Conservation (phyloP, 2,888 invertebrate genomes). For the Strigamia crassipes region DNA sequence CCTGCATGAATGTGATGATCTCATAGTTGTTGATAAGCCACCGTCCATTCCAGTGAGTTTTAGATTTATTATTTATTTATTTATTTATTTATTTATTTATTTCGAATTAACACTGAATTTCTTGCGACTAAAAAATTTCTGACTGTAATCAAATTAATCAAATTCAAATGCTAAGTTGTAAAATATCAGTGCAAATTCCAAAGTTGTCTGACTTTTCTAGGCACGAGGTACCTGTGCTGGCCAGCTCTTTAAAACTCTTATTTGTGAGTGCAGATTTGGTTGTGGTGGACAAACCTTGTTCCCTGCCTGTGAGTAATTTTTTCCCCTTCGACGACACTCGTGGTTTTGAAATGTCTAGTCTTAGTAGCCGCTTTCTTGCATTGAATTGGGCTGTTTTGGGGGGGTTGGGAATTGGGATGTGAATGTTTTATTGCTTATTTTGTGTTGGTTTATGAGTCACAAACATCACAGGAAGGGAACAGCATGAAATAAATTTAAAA, state of each 20-base stretch:
- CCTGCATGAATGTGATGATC: slow-evolving; percentile 96
- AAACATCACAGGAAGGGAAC: slow-evolving; percentile 34
- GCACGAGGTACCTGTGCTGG: slow-evolving; percentile 60
- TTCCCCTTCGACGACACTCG: neutral
- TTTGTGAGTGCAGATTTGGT: slow-evolving; percentile 60
- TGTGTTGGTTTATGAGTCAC: neutral
- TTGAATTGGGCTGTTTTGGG: neutral
- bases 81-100: neutral
- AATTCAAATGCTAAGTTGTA: neutral
- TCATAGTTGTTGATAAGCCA: slow-evolving; percentile 99
- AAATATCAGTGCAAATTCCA: neutral
- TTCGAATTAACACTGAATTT: too few species aligned
- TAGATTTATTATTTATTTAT: neutral
- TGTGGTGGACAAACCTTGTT: slow-evolving; percentile 61
- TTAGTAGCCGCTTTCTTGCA: neutral
- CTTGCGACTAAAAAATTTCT: too few species aligned
- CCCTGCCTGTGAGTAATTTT: slow-evolving; percentile 56
- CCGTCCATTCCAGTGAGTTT: slow-evolving; percentile 94
- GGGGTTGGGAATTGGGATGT: neutral
- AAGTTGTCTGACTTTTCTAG: slow-evolving; percentile 49
- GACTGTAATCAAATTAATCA: neutral
- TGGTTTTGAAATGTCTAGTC: neutral
- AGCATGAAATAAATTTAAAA: slow-evolving; percentile 18
- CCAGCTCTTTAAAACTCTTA: slow-evolving; percentile 58
- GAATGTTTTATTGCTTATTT: neutral